These are phyloP conservation scores for Piprites chloris DNA, from an alignment of 2,113 vertebrate species.

Conservation along the genomic window DNA sequence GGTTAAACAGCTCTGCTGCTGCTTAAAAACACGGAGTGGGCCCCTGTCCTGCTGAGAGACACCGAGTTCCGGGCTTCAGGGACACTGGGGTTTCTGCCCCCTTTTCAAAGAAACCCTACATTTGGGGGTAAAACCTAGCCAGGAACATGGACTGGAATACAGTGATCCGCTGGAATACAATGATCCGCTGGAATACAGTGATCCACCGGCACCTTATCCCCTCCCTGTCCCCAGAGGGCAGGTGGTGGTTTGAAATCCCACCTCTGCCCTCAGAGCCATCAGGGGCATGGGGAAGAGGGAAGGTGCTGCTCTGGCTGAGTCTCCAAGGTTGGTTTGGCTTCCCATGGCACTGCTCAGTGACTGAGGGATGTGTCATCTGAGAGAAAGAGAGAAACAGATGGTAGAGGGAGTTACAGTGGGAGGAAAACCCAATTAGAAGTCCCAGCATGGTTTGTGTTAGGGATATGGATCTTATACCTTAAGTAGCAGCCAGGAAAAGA, in stretches of 20 bases:
- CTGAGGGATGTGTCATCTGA: conserved; percentile 59
- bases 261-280: not conserved
- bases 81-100: not conserved
- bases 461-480: conserved; percentile 61
- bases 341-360: conserved; percentile 41
- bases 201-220: not conserved
- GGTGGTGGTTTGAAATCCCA: not conserved
- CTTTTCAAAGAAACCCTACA: not conserved
- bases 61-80: not conserved
- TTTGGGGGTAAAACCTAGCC: not conserved
- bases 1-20: not conserved
- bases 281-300: not conserved
- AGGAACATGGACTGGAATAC: accelerated
- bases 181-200: not conserved
- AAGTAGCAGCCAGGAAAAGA: conserved; percentile 61
- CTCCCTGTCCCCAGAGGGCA: not conserved
- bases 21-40: not conserved
- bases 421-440: conserved; percentile 72
- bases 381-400: conserved; percentile 60
- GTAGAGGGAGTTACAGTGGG: conserved; percentile 69
- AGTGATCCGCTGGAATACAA: not conserved
- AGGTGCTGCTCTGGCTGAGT: not conserved
- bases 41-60: not conserved
- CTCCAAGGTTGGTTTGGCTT: not conserved
- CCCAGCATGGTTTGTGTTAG: conserved; percentile 60